These are phyloP conservation scores for Parnassius apollo DNA, from an alignment of 2,888 invertebrate species.

Conservation along the genomic window DNA sequence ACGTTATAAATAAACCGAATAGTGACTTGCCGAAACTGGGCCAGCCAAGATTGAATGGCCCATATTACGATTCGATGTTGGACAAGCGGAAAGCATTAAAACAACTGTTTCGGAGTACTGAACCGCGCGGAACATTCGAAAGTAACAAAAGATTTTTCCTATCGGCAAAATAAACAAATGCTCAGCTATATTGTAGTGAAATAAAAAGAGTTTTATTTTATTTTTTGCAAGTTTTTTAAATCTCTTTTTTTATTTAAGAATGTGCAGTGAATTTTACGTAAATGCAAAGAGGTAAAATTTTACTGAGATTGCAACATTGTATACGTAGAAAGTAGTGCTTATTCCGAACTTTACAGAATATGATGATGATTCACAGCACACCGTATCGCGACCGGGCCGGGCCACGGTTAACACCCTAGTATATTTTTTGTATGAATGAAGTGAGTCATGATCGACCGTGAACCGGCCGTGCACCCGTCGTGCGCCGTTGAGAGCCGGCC, in stretches of 20 bases:
- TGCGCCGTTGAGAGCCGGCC: too few relatives aligned
- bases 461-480: too few relatives aligned
- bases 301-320: constrained; percentile 1
- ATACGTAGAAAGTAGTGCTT: neutral
- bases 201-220: constrained; percentile 4
- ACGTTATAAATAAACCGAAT: too few relatives aligned
- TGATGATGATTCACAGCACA: neutral
- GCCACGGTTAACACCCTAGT: too few relatives aligned
- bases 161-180: constrained; percentile 13
- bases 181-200: constrained; percentile 4
- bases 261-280: constrained; percentile 8
- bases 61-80: constrained; percentile 4
- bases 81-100: constrained; percentile 6
- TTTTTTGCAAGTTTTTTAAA: constrained; percentile 2
- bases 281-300: neutral
- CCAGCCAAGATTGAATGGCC: neutral
- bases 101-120: constrained; percentile 16
- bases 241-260: constrained; percentile 12
- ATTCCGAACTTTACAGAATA: neutral
- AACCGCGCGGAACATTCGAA: constrained; percentile 6
- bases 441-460: too few relatives aligned
- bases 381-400: too few relatives aligned
- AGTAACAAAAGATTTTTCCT: constrained; percentile 17
- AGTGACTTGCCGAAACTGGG: neutral
- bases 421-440: too few relatives aligned